Base-by-base conservation (phyloP, 2,113 vertebrate species). In the Clarias magur region DNA sequence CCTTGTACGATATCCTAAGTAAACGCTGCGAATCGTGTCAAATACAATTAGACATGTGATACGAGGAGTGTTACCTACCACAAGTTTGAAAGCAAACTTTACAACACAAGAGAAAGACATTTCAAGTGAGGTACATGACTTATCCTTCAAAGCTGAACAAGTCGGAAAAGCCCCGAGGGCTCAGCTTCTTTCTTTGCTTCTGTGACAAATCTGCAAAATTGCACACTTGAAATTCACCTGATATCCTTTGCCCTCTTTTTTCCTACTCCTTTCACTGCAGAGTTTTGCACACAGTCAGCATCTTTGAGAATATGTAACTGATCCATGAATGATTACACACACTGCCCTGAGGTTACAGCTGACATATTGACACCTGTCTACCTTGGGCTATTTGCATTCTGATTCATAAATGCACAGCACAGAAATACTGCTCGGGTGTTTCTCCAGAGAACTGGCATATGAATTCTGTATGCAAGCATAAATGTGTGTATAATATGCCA, bases 401-500 rank as follows among this genome's bases (percentile, higher is more conserved):
- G 54, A 81, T 48, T 23, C 65, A 86, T 59, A 53, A 80, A 73
- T 81, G 27, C 54, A 21, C n/a, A 23, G 21, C 9, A 3, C 42
- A 79, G 16, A 23, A 75, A 62, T 11, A 62, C n/a, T n/a, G 25
- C 25, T 21, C 8, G 48, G 30, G 57, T 54, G 6, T 67, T 57
- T 21, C 63, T 86, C 21, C 76, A 85, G 62, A 80, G 48, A 21
- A 56, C 57, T 9, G 42, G 8, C 60, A 84, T 42, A 87, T 86
- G 63, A 83, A 62, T 73, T 67, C 27, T 53, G 53, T 59, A 67
- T 85, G 70, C 54, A 80, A 38, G 16, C 81, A 85, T 70, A 84
- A 80, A 81, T 81, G 76, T 80, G 75, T 38, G 17, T 16, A 60
- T 73, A 38, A 57, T 19, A 25, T 2, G 59, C 57, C 75, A 75